Conservation (phyloP, 37 sponge, comb jelly and placozoan genomes). For the Hexactinellida sp. region DNA sequence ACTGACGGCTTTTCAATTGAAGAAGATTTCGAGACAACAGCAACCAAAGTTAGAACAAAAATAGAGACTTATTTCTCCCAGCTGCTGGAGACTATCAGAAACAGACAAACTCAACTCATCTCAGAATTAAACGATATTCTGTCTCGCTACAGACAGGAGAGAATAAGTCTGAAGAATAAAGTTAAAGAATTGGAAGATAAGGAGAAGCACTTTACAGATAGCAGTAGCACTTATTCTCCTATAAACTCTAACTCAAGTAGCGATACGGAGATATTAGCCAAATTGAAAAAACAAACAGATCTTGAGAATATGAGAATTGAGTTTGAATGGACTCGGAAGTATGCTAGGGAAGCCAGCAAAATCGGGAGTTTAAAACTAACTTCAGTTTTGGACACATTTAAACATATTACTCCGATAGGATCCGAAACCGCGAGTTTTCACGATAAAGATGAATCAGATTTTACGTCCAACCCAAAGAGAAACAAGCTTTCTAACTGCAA, state of each 20-base stretch:
- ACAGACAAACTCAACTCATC: not conserved
- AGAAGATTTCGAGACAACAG: not conserved
- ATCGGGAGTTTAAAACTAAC: not conserved
- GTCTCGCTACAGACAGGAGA: not conserved
- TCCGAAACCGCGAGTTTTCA: no score
- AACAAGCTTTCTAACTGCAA: no score
- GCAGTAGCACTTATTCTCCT: not conserved
- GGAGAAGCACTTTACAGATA: not conserved
- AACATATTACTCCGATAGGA: no score
- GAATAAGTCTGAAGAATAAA: not conserved
- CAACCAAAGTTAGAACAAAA: not conserved
- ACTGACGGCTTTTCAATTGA: not conserved
- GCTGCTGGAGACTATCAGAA: not conserved
- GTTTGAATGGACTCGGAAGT: not conserved
- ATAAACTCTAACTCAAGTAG: no score
- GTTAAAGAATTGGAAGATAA: not conserved
- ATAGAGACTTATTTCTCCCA: not conserved
- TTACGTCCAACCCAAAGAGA: no score
- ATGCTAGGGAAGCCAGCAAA: not conserved
- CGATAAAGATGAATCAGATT: no score
- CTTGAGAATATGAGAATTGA: not conserved
- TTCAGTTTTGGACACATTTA: no score
- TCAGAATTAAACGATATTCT: not conserved
- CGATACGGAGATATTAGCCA: no score
- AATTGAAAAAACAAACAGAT: no score